Percentiles rank a stretch among this genome's conserved stretches.
Evolutionary conservation across 2,888 invertebrate species (phyloP).

Genomic region (Drosophila paranaensis): DNA sequence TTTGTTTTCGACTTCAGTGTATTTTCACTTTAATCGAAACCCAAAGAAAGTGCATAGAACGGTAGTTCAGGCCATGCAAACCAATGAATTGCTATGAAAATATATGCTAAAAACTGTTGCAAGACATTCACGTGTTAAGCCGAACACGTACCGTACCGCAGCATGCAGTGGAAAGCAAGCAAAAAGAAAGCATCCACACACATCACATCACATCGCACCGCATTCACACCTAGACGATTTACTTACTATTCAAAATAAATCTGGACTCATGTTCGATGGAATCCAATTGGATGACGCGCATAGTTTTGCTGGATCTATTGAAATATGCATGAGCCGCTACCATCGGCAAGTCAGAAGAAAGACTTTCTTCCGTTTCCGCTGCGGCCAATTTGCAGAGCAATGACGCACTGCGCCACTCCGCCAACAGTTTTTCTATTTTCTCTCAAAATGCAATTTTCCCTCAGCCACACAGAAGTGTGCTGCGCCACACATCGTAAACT

Average conservation of each 20-base stretch:
- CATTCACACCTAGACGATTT: constrained; percentile 34
- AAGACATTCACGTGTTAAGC: constrained; percentile 64
- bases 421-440: not conserved
- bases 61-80: constrained; percentile 49
- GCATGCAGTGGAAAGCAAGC: constrained; percentile 20
- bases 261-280: constrained; percentile 40
- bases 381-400: constrained; percentile 10
- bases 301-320: constrained; percentile 43
- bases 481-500: constrained; percentile 78
- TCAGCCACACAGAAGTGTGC: constrained; percentile 66
- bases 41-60: constrained; percentile 52
- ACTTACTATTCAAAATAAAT: constrained; percentile 49
- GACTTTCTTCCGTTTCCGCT: constrained; percentile 81
- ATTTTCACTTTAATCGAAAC: constrained; percentile 17
- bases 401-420: not conserved
- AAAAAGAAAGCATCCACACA: constrained; percentile 24
- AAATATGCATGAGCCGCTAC: constrained; percentile 66
- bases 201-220: not conserved
- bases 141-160: constrained; percentile 3
- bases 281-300: constrained; percentile 63
- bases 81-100: constrained; percentile 51
- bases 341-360: constrained; percentile 45
- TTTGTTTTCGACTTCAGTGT: constrained; percentile 17
- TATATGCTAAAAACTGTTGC: constrained; percentile 62
- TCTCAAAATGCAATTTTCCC: constrained; percentile 30